A percentile compares a stretch with the other conserved stretches of the same genome.
Conservation (phyloP, 2,888 invertebrate species). For the Trachelus iudaicus region DNA sequence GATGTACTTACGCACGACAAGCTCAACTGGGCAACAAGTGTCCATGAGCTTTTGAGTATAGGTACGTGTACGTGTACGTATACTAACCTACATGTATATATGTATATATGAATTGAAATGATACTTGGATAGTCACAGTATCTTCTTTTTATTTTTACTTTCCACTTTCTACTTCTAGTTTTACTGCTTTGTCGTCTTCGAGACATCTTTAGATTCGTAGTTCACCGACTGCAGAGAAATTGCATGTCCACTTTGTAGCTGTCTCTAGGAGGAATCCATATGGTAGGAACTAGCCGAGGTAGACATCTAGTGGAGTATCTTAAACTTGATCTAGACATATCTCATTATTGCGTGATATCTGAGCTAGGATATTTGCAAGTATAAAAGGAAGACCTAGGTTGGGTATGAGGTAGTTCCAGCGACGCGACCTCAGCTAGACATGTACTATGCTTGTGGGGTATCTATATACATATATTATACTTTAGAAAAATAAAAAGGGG, state of each 20-base stretch:
- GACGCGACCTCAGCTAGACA: not conserved
- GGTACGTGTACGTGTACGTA: not conserved
- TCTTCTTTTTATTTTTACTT: not conserved
- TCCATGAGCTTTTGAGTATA: constrained; percentile 16
- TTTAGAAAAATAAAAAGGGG: not conserved
- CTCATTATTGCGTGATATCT: not conserved
- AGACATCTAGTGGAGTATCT: not conserved
- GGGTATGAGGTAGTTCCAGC: not conserved
- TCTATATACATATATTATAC: too few species aligned
- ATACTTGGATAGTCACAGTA: not conserved
- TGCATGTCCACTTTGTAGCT: not conserved
- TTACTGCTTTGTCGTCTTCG: not conserved
- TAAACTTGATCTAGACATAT: not conserved
- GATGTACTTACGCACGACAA: constrained; percentile 41
- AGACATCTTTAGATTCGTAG: not conserved
- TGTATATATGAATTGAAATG: not conserved
- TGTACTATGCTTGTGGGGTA: not conserved
- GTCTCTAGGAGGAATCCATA: not conserved
- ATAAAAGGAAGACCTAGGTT: not conserved
- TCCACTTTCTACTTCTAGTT: not conserved
- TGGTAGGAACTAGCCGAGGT: not conserved
- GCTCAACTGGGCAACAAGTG: constrained; percentile 42
- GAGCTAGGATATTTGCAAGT: not conserved
- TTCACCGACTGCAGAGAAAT: not conserved
- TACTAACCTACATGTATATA: not conserved